phyloP scores from a whole-genome alignment of 2,113 vertebrate genomes.

The Motacilla alba region DNA sequence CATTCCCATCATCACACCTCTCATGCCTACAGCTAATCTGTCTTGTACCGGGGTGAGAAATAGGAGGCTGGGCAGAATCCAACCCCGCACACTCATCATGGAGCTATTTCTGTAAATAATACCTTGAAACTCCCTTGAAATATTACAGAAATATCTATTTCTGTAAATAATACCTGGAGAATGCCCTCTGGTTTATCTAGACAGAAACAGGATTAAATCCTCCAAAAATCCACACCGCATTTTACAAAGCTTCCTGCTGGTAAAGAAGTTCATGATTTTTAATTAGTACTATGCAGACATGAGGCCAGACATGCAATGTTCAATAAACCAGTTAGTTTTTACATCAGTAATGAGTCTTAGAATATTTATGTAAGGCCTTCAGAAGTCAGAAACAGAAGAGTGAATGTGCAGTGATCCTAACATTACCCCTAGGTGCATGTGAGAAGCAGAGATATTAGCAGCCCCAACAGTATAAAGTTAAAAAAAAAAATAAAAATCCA shows the following conservation, averaged over 20 bases:
- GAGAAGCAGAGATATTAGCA: slow-evolving; percentile 35
- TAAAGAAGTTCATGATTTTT: slow-evolving; percentile 59
- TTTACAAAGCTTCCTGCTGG: slow-evolving; percentile 42
- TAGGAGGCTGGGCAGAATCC: not conserved
- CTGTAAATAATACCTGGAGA: not conserved
- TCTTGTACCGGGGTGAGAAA: not conserved
- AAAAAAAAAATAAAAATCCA: not conserved
- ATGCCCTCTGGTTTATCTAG: not conserved
- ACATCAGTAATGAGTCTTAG: slow-evolving; percentile 64
- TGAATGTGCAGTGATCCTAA: slow-evolving; percentile 38
- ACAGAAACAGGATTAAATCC: not conserved
- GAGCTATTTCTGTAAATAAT: not conserved
- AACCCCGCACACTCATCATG: not conserved
- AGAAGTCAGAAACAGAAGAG: slow-evolving; percentile 48
- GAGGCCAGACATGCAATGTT: slow-evolving; percentile 57
- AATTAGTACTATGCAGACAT: slow-evolving; percentile 65
- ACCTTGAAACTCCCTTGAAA: not conserved
- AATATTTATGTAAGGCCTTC: slow-evolving; percentile 62
- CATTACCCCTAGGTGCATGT: slow-evolving; percentile 30
- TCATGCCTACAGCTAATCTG: not conserved
- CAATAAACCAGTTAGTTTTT: slow-evolving; percentile 69
- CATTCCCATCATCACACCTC: not conserved
- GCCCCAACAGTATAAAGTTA: not conserved
- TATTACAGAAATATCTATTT: not conserved
- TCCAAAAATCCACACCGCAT: slow-evolving; percentile 16